These are phyloP conservation scores for Acrossocheilus wenchowensis DNA, from an alignment of 2,797 vertebrate genomes.

Conservation along the genomic window DNA sequence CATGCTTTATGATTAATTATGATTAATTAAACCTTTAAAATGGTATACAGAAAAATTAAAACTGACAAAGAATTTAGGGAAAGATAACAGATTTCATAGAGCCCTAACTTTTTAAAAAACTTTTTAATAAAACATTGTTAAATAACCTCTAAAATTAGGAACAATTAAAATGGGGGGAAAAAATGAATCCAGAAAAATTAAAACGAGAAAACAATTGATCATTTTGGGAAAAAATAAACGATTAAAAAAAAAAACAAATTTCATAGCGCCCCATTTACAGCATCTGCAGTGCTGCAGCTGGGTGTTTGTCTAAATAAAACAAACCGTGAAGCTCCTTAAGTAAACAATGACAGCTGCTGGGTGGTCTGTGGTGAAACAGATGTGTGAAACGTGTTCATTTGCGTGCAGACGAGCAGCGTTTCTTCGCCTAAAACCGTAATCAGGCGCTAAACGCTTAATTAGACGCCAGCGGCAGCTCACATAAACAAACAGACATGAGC, in stretches of 20 bases:
- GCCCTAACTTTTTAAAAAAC: too few relatives aligned
- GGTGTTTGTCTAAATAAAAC: neutral
- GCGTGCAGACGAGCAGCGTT: neutral
- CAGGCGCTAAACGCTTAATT: constrained; percentile 34
- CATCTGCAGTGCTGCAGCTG: neutral
- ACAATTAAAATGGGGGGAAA: too few relatives aligned
- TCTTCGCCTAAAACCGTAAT: neutral
- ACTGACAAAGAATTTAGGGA: too few relatives aligned
- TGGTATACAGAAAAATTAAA: too few relatives aligned
- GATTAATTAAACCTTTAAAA: too few relatives aligned
- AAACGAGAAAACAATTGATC: too few relatives aligned
- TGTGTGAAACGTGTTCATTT: neutral
- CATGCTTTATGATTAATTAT: too few relatives aligned
- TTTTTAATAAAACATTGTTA: too few relatives aligned
- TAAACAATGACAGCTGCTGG: constrained; percentile 35
- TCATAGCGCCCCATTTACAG: neutral
- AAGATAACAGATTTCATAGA: too few relatives aligned
- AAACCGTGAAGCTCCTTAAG: neutral
- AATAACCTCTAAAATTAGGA: too few relatives aligned
- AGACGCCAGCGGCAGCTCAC: neutral
- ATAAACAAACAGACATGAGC: neutral
- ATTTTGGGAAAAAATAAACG: too few relatives aligned
- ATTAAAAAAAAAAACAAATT: neutral
- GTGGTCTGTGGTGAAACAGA: constrained; percentile 11
- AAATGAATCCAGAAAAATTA: too few relatives aligned